phyloP scores from a whole-genome alignment of 2,797 vertebrate species.

The Nannoperca australis region DNA sequence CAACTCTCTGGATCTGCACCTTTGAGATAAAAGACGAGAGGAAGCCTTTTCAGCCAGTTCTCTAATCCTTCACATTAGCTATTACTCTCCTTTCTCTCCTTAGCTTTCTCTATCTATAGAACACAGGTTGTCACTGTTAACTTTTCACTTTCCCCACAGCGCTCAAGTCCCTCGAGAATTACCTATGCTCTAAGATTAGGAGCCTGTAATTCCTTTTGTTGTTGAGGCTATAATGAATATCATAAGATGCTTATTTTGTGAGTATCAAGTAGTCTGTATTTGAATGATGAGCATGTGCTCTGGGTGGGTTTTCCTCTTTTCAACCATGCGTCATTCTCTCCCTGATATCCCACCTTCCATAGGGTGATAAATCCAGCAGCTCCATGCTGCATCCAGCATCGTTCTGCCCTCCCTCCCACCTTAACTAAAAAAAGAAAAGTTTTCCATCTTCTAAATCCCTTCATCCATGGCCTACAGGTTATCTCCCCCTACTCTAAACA shows the following conservation, averaged over 20 bases:
- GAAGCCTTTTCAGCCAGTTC: constrained; percentile 55
- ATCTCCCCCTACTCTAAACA: constrained; percentile 65
- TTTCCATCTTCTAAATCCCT: constrained; percentile 70
- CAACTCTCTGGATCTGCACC: constrained; percentile 64
- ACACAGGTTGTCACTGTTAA: constrained; percentile 54
- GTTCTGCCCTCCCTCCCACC: constrained; percentile 42
- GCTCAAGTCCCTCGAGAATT: constrained; percentile 34
- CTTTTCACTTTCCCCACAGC: constrained; percentile 44
- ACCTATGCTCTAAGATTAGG: constrained; percentile 41
- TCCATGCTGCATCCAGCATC: constrained; percentile 42
- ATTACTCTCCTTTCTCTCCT: constrained; percentile 45
- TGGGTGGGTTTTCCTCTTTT: constrained; percentile 56
- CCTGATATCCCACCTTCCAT: constrained; percentile 40
- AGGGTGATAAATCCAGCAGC: constrained; percentile 53
- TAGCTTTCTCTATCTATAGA: constrained; percentile 61
- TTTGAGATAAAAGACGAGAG: constrained; percentile 71
- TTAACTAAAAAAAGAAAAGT: constrained; percentile 39
- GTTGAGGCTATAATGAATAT: constrained; percentile 43
- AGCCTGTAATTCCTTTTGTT: constrained; percentile 57
- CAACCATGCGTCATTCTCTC: constrained; percentile 46
- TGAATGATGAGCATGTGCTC: constrained; percentile 50
- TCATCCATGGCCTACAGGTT: constrained; percentile 72
- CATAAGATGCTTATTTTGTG: constrained; percentile 43
- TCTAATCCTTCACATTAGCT: constrained; percentile 63
- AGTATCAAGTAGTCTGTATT: constrained; percentile 20